Conservation (phyloP, 2,797 vertebrate genomes). For the Intellagama lesueurii region DNA sequence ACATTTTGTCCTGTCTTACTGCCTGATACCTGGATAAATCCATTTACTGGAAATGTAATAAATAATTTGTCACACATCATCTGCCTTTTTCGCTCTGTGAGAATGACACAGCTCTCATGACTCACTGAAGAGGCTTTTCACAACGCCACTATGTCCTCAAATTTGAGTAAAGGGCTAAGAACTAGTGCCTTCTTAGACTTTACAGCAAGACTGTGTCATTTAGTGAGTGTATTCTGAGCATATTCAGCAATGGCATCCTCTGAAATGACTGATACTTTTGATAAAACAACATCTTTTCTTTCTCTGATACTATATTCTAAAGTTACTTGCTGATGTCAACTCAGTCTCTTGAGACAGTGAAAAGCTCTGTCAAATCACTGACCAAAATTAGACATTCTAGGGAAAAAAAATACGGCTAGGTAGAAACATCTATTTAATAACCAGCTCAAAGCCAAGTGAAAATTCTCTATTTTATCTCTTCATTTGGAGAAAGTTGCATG, state of each 20-base stretch:
- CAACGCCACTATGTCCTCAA: neutral
- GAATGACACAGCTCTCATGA: neutral
- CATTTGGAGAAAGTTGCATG: neutral
- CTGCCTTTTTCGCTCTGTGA: neutral
- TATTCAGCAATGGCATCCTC: neutral
- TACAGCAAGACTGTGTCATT: neutral
- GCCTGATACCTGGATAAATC: neutral
- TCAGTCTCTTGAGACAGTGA: neutral
- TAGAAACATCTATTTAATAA: neutral
- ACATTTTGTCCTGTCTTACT: neutral
- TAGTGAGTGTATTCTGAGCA: slow-evolving; percentile 11
- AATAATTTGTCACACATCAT: neutral
- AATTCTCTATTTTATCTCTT: neutral
- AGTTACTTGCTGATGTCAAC: neutral
- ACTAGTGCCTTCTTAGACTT: neutral
- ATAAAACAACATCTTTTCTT: neutral
- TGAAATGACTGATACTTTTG: neutral
- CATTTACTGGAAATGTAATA: neutral
- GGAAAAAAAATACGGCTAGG: neutral
- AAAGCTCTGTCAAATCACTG: neutral
- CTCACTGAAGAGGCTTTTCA: neutral
- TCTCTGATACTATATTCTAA: neutral
- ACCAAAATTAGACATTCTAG: slow-evolving; percentile 26
- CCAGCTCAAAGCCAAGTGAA: neutral
- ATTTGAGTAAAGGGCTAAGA: neutral